Evolutionary conservation across 2,797 vertebrate species (phyloP).

Genomic region (Acropternis orthonyx): DNA sequence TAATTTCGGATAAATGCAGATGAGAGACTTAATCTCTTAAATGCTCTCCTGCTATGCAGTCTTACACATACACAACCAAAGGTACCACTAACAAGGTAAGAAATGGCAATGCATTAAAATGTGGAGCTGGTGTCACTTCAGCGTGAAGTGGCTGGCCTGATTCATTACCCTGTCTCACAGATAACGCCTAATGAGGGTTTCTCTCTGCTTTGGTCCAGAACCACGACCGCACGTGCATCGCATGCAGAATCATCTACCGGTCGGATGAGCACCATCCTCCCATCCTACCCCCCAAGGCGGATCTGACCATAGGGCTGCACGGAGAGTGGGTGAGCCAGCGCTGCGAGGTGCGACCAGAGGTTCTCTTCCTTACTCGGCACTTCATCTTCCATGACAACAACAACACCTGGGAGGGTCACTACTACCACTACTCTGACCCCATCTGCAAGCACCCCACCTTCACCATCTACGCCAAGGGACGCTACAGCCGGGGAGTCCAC

Average conservation of each 20-base stretch:
- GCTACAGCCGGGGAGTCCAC: constrained; percentile 89
- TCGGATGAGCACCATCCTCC: constrained; percentile 91
- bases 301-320: constrained; percentile 87
- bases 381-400: constrained; percentile 96
- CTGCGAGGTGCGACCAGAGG: constrained; percentile 94
- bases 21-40: background rate
- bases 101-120: background rate
- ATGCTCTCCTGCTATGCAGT: background rate
- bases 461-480: constrained; percentile 92
- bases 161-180: background rate
- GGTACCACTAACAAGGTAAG: background rate
- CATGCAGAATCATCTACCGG: constrained; percentile 88
- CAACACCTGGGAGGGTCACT: constrained; percentile 96
- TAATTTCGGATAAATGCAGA: background rate
- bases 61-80: background rate
- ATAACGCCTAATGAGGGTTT: background rate
- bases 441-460: constrained; percentile 95
- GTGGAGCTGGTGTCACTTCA: background rate
- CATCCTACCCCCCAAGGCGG: constrained; percentile 86
- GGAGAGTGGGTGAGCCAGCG: constrained; percentile 97
- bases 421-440: constrained; percentile 96
- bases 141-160: background rate
- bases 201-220: constrained; percentile 78
- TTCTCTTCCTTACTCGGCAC: constrained; percentile 95
- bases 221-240: constrained; percentile 85